Percentiles rank a stretch among this genome's conserved stretches.
Conservation (phyloP, 2,113 vertebrate genomes). For the Tamias sibiricus region DNA sequence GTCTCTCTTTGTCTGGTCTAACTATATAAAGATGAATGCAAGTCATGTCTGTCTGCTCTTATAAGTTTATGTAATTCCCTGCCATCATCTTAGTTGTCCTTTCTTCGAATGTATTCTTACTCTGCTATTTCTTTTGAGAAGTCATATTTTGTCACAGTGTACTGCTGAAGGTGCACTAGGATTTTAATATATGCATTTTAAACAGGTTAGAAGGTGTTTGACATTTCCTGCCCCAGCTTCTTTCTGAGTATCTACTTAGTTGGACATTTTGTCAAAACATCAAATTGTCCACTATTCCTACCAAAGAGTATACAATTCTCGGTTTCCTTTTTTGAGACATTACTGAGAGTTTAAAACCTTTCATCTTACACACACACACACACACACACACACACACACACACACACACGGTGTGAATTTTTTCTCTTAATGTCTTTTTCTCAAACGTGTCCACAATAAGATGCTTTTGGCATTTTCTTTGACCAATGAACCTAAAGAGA, state of each 20-base stretch:
- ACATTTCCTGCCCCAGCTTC: not conserved
- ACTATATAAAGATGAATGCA: not conserved
- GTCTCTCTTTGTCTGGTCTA: not conserved
- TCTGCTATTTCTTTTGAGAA: conserved; percentile 27
- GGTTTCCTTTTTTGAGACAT: conserved; percentile 37
- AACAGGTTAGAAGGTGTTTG: not conserved
- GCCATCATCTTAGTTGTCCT: not conserved
- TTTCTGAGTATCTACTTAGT: conserved; percentile 31
- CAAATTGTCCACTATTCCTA: not conserved
- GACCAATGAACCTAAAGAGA: not conserved
- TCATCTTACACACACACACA: too few species aligned
- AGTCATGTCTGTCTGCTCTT: not conserved
- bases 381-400: too few species aligned
- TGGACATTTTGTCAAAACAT: conserved; percentile 6
- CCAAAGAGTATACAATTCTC: not conserved
- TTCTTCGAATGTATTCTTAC: conserved; percentile 4
- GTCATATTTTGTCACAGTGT: not conserved
- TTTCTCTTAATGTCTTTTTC: conserved; percentile 41
- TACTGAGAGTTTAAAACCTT: not conserved
- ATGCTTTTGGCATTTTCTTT: not conserved
- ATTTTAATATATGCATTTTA: conserved; percentile 14
- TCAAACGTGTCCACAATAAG: conserved; percentile 39
- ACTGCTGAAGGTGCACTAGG: not conserved
- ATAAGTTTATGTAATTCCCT: not conserved
- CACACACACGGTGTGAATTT: not conserved